Conservation (phyloP, 2,888 invertebrate species). For the Leptarthrus brevirostris region DNA sequence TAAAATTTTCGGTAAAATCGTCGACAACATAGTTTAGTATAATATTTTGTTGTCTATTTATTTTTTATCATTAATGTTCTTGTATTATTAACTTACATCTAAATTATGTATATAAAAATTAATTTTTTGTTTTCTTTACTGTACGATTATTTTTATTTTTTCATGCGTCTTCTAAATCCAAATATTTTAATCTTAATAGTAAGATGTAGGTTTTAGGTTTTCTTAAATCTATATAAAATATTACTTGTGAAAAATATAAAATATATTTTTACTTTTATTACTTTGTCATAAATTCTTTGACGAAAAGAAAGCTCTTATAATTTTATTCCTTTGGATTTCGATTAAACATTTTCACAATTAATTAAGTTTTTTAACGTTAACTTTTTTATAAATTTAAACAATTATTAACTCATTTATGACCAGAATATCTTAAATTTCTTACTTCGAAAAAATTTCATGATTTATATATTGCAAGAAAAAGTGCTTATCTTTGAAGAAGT, state of each 20-base stretch:
- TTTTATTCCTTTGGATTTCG: slow-evolving; percentile 27
- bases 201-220: slow-evolving; percentile 17
- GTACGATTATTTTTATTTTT: slow-evolving; percentile 11
- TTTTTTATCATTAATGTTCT: slow-evolving; percentile 2
- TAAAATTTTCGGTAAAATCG: not conserved
- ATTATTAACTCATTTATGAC: not conserved
- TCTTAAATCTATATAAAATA: slow-evolving; percentile 17
- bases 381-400: slow-evolving; percentile 6
- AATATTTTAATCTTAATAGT: slow-evolving; percentile 36
- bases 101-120: slow-evolving; percentile 28
- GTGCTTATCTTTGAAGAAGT: no score
- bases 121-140: slow-evolving; percentile 6
- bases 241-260: slow-evolving; percentile 39
- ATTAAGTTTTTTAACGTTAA: not conserved
- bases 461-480: slow-evolving; percentile 1
- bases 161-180: slow-evolving; percentile 39
- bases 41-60: not conserved
- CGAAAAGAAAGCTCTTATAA: not conserved
- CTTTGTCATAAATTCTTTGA: not conserved
- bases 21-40: not conserved
- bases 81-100: not conserved
- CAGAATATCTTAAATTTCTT: not conserved
- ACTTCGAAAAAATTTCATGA: not conserved
- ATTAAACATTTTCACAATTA: not conserved
- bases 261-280: slow-evolving; percentile 19